A percentile compares a stretch with the other conserved stretches of the same genome.
These are phyloP conservation scores for Embidobia sp. DNA, from an alignment of 2,888 invertebrate species.

Conservation along the genomic window DNA sequence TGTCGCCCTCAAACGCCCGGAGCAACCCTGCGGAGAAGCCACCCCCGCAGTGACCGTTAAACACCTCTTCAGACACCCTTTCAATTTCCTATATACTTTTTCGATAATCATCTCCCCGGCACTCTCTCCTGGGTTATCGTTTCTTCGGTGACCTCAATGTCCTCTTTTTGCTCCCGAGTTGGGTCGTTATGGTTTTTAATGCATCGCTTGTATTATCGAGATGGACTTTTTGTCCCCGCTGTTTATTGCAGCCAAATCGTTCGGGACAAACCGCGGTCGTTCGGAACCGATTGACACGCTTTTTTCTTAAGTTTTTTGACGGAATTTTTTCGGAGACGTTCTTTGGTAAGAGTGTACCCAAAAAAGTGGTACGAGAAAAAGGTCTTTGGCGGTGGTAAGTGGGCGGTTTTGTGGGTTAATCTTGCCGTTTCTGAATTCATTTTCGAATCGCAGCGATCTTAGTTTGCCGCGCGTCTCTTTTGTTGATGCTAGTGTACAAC, in stretches of 20 bases:
- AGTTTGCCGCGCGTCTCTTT: too few species aligned
- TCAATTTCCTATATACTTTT: constrained; percentile 79
- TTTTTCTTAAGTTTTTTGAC: too few species aligned
- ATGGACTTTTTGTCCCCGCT: constrained; percentile 13
- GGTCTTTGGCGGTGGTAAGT: too few species aligned
- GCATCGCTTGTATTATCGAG: constrained; percentile 6
- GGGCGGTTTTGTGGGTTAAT: too few species aligned
- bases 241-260: constrained; percentile 29
- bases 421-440: too few species aligned
- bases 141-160: constrained; percentile 49
- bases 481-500: too few species aligned
- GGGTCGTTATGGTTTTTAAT: constrained; percentile 34
- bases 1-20: constrained; percentile 60
- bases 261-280: constrained; percentile 16
- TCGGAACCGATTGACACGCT: too few species aligned
- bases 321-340: too few species aligned
- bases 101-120: constrained; percentile 76
- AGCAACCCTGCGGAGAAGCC: constrained; percentile 63
- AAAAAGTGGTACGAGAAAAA: too few species aligned
- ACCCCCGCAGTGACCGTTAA: constrained; percentile 68
- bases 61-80: constrained; percentile 80
- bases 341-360: too few species aligned
- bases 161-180: constrained; percentile 19
- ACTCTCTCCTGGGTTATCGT: constrained; percentile 53
- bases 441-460: too few species aligned